Percentiles rank a stretch among this genome's conserved stretches.
phyloP scores from a whole-genome alignment of 2,113 vertebrate species.

The Nothobranchius furzeri region DNA sequence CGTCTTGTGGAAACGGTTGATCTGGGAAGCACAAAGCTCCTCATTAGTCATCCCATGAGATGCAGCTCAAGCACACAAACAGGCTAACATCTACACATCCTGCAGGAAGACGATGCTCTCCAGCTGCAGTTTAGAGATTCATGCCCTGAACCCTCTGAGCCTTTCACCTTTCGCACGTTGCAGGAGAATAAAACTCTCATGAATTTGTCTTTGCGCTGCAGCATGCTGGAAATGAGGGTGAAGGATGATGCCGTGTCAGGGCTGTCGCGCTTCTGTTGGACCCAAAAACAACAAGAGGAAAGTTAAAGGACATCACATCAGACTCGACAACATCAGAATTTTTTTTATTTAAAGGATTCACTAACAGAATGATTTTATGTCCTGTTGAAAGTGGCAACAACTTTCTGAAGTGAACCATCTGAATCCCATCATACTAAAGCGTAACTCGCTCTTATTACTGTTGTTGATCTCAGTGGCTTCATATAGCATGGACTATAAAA shows the following conservation, averaged over 20 bases:
- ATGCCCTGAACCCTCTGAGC: too few relatives aligned
- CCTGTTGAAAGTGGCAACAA: too few relatives aligned
- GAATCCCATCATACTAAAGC: too few relatives aligned
- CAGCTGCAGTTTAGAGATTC: not conserved
- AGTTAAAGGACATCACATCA: not conserved
- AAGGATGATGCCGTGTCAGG: conserved; percentile 84
- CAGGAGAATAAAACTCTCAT: conserved; percentile 95
- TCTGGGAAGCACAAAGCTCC: conserved; percentile 77
- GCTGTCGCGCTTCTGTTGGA: conserved; percentile 84
- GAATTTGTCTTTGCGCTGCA: conserved; percentile 97
- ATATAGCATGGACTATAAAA: too few relatives aligned
- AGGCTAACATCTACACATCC: conserved; percentile 8
- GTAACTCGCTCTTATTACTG: too few relatives aligned
- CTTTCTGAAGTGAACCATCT: too few relatives aligned
- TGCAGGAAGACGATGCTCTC: conserved; percentile 15
- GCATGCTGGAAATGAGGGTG: conserved; percentile 87
- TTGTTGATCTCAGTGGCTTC: too few relatives aligned
- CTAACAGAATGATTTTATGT: too few relatives aligned
- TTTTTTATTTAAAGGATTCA: too few relatives aligned
- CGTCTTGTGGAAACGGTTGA: conserved; percentile 94
- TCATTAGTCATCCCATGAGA: conserved; percentile 42
- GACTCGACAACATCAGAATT: not conserved
- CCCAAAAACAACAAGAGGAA: not conserved
- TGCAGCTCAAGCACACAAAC: conserved; percentile 3
- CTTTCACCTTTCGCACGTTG: conserved; percentile 92